phyloP scores from a whole-genome alignment of 2,113 vertebrate genomes.

The Dendrocopos noguchii region DNA sequence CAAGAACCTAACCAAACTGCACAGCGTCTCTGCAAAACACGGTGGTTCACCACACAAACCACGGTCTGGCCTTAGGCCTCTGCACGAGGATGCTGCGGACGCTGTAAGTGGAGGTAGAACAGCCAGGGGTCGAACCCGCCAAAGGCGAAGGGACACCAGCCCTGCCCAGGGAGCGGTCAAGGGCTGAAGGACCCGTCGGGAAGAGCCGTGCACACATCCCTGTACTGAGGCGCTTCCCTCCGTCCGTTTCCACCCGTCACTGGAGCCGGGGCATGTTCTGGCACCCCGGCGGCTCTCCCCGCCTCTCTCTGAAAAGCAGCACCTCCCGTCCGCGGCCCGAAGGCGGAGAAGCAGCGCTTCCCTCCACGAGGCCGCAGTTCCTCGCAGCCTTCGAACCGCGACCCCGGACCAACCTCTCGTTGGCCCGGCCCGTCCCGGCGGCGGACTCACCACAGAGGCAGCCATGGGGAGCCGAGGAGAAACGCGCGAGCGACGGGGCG shows the following conservation, averaged over 20 bases:
- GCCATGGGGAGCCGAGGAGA: neutral
- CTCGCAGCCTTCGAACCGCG: neutral
- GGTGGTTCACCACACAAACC: neutral
- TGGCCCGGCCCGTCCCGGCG: neutral
- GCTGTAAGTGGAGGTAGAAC: neutral
- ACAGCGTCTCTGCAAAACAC: neutral
- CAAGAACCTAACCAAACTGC: fast-evolving
- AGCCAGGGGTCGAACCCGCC: no score
- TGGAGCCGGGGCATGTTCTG: neutral
- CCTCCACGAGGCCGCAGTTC: neutral
- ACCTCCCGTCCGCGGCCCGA: neutral
- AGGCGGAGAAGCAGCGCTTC: neutral
- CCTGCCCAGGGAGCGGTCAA: neutral
- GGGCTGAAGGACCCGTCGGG: neutral
- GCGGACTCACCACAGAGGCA: constrained; percentile 9
- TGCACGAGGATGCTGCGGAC: fast-evolving
- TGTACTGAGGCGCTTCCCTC: neutral
- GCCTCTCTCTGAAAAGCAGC: neutral
- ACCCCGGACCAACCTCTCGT: neutral
- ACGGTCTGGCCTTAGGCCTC: fast-evolving
- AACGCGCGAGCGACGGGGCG: neutral
- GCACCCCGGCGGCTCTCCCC: neutral
- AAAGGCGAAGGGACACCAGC: fast-evolving
- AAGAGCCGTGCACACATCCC: neutral
- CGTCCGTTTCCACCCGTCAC: neutral